A percentile compares a stretch with the other conserved stretches of the same genome.
These are phyloP conservation scores for Mimachlamys varia DNA, from an alignment of 2,888 invertebrate genomes.

Conservation along the genomic window DNA sequence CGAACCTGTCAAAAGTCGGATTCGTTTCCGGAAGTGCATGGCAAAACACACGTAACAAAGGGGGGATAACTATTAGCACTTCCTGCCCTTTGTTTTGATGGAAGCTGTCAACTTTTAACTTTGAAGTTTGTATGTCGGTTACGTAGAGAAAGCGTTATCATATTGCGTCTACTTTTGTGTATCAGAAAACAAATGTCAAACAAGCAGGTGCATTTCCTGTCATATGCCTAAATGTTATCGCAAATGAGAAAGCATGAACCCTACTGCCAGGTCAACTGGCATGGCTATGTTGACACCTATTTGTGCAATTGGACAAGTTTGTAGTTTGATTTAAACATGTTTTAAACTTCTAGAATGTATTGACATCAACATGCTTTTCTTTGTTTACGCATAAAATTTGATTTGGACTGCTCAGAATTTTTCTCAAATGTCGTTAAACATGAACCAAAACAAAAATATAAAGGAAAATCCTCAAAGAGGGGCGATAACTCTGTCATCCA, in stretches of 20 bases:
- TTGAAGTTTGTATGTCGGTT: no score
- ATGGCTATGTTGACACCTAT: no score
- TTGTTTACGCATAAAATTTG: neutral
- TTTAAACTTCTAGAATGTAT: neutral
- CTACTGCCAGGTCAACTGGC: neutral
- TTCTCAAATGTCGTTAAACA: neutral
- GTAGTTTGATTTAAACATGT: neutral
- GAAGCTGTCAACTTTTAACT: neutral
- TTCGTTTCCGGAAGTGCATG: slow-evolving; percentile 64
- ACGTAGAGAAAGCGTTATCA: no score
- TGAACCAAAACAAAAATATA: neutral
- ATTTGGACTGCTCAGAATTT: neutral
- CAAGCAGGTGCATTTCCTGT: neutral
- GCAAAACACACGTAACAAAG: slow-evolving; percentile 52
- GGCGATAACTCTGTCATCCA: neutral
- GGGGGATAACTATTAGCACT: slow-evolving; percentile 35
- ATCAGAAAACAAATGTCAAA: neutral
- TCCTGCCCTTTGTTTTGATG: neutral
- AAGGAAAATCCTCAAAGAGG: neutral
- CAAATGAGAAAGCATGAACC: no score
- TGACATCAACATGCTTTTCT: neutral
- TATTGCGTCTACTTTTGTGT: neutral
- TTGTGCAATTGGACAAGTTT: neutral
- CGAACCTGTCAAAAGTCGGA: neutral
- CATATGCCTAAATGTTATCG: neutral